Percentiles rank a stretch among this genome's conserved stretches.
Conservation (phyloP, 2,888 invertebrate species). For the Ryuthela nishihirai region DNA sequence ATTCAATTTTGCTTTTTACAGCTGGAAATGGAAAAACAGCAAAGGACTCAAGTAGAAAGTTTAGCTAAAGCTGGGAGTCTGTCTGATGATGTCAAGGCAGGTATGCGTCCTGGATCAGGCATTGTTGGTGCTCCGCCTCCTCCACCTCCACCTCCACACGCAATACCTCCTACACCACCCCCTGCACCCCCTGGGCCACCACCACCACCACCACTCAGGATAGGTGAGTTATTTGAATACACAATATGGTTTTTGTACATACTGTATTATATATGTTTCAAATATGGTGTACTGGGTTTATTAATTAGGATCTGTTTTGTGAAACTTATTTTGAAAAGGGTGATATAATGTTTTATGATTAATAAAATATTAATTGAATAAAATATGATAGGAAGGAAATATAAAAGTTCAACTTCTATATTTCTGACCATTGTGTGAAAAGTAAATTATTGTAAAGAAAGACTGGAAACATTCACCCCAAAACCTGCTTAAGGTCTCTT, state of each 20-base stretch:
- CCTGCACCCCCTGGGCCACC: slow-evolving; percentile 62
- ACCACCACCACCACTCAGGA: slow-evolving; percentile 49
- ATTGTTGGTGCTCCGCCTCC: slow-evolving; percentile 42
- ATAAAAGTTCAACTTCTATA: no score
- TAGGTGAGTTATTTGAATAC: slow-evolving; percentile 2
- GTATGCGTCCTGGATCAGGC: slow-evolving; percentile 44
- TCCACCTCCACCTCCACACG: slow-evolving; percentile 43
- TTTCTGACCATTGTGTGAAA: no score
- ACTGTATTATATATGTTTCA: no score
- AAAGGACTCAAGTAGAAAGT: slow-evolving; percentile 75
- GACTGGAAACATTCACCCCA: no score
- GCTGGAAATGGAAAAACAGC: slow-evolving; percentile 54
- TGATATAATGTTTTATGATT: neutral
- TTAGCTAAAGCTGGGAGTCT: slow-evolving; percentile 85
- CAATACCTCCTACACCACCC: slow-evolving; percentile 49
- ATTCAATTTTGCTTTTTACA: no score
- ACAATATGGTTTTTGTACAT: no score
- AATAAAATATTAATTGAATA: neutral
- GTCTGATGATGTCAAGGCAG: slow-evolving; percentile 85
- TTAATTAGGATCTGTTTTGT: no score
- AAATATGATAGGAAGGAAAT: no score
- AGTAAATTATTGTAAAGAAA: no score
- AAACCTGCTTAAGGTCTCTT: no score
- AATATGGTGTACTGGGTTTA: no score
- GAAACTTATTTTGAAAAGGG: neutral